phyloP scores from a whole-genome alignment of 2,797 vertebrate species.

The Pogoniulus pusillus region DNA sequence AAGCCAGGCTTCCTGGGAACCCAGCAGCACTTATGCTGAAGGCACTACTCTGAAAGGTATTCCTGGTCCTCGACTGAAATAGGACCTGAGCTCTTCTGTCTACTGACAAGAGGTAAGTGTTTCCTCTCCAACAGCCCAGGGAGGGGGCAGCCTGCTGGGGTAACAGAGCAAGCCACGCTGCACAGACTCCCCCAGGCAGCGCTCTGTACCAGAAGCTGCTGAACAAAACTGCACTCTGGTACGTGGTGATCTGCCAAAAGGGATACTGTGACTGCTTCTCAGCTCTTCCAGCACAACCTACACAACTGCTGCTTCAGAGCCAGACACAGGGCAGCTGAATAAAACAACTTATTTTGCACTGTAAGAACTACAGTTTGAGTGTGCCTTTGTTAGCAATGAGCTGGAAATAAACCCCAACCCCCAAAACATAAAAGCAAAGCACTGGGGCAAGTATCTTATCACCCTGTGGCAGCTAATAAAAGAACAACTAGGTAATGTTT shows the following conservation, averaged over 20 bases:
- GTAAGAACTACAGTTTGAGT: background rate
- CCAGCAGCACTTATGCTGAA: background rate
- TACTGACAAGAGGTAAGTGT: background rate
- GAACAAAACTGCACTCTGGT: background rate
- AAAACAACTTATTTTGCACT: background rate
- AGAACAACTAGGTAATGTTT: background rate
- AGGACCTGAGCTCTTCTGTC: background rate
- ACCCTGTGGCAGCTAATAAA: background rate
- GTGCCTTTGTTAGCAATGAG: background rate
- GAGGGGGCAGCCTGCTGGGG: rapidly evolving
- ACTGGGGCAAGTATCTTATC: background rate
- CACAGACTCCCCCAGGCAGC: background rate
- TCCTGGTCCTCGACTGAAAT: background rate
- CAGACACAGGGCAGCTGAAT: background rate
- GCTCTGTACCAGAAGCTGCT: background rate
- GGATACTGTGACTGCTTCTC: background rate
- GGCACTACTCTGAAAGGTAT: background rate
- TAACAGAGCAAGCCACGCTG: rapidly evolving
- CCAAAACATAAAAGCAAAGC: background rate
- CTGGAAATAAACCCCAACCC: background rate
- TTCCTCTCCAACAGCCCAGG: background rate
- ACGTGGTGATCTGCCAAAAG: background rate
- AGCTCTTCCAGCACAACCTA: background rate
- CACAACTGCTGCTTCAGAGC: background rate
- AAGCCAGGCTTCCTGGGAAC: background rate